These are phyloP conservation scores for Anthonomus grandis DNA, from an alignment of 1,140 invertebrate species.

Conservation along the genomic window DNA sequence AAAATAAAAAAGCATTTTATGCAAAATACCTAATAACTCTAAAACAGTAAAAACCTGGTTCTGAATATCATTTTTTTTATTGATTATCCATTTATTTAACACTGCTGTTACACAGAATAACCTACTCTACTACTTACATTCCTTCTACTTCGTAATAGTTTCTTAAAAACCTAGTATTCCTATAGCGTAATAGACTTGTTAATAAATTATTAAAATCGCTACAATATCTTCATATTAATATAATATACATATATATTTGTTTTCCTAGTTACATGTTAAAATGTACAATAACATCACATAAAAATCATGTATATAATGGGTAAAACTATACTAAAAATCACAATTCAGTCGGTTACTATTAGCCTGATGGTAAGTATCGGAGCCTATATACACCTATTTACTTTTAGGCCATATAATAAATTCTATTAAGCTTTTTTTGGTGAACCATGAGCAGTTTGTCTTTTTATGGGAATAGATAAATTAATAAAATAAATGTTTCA, in stretches of 20 bases:
- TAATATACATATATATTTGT: slow-evolving; percentile 27
- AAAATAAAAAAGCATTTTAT: too few relatives aligned
- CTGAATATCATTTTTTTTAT: background rate
- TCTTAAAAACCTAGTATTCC: slow-evolving; percentile 26
- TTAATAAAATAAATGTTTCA: too few relatives aligned
- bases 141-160: slow-evolving; percentile 32
- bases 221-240: slow-evolving; percentile 21
- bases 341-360: slow-evolving; percentile 22
- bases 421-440: too few relatives aligned
- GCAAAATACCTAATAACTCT: too few relatives aligned
- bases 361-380: too few relatives aligned
- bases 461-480: too few relatives aligned
- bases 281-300: slow-evolving; percentile 31
- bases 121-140: slow-evolving; percentile 36
- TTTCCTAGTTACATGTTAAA: slow-evolving; percentile 23
- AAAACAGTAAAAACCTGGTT: background rate
- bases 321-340: slow-evolving; percentile 24
- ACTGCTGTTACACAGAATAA: slow-evolving; percentile 34
- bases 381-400: too few relatives aligned
- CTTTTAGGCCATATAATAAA: too few relatives aligned
- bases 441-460: too few relatives aligned
- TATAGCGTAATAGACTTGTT: slow-evolving; percentile 40
- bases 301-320: slow-evolving; percentile 21
- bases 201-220: slow-evolving; percentile 44
- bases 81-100: slow-evolving; percentile 35